Evolutionary conservation across 2,888 invertebrate genomes (phyloP), one percentile per base, ranked within the genome.

Genomic region (Macrostomum cliftonense): DNA sequence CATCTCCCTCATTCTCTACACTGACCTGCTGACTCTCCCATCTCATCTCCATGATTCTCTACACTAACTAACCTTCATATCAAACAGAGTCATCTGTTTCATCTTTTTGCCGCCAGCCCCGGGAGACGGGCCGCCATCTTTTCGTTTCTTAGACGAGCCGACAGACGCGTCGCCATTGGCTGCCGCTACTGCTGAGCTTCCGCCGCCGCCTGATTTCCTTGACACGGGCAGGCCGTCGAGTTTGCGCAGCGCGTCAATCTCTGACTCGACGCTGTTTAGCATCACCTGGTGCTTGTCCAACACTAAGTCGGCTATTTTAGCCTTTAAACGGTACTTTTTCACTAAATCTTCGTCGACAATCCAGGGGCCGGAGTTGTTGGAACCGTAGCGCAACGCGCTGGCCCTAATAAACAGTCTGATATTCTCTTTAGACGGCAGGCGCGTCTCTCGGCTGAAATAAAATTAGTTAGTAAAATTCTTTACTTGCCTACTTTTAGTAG

Each of bases 361-460:
- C 70, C 70, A 71, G 0, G 70, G 70, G 52, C 65, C 64, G 43
- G 59, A 63, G 2, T 58, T 52, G 39, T 61, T 57, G 17, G 56
- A 59, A 14, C 69, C 66, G 14, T 61, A 59, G 14, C 70, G 56
- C 20, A 69, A 48, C 12, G 70, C 66, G 52, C 61, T 58, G 12
- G 66, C 59, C 40, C 70, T 59, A 17, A 71, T 67, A 54, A 68
- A 70, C 45, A 67, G 56, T n/a, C 67, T 60, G 14, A 70, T 50
- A n/a, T 63, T 53, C 39, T 70, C 70, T 47, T 68, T 70, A 7
- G 65, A 60, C 37, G 68, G 68, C 7, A 62, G 57, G 36, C 59
- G 58, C 14, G 58, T 58, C 40, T 54, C 53, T 43, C 68, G 61
- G 11, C 66, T 68, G 55, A 17, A 56, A 12, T 7, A 28, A 7